phyloP scores from a whole-genome alignment of 2,888 invertebrate genomes.

The Protophormia terraenovae region DNA sequence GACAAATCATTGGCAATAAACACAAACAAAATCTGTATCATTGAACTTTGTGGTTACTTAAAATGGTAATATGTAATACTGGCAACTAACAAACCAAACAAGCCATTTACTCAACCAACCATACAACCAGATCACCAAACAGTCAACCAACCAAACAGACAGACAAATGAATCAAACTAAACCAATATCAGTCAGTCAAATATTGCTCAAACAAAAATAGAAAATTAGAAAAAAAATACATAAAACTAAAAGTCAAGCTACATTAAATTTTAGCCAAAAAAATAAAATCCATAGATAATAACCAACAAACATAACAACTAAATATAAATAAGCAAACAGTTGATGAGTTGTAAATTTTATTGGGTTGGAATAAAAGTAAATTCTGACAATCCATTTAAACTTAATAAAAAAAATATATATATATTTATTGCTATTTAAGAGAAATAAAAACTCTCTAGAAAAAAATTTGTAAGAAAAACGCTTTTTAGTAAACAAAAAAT shows the following conservation, averaged over 20 bases:
- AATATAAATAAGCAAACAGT: neutral
- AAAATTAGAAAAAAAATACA: neutral
- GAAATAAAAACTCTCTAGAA: too few relatives aligned
- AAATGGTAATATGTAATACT: conserved; percentile 40
- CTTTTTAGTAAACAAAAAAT: too few relatives aligned
- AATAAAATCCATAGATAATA: neutral
- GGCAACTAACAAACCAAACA: conserved; percentile 1
- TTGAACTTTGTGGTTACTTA: conserved; percentile 60
- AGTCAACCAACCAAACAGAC: neutral
- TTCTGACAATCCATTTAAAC: too few relatives aligned
- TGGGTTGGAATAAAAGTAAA: neutral
- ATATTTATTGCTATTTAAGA: too few relatives aligned
- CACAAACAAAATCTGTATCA: conserved; percentile 23
- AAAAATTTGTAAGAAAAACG: too few relatives aligned
- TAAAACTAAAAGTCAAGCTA: conserved; percentile 14
- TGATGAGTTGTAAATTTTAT: neutral
- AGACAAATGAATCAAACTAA: conserved; percentile 26
- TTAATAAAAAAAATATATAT: too few relatives aligned
- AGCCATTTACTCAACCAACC: neutral
- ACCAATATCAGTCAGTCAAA: conserved; percentile 34
- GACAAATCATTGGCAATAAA: conserved; percentile 15
- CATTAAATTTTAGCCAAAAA: conserved; percentile 35
- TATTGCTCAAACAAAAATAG: conserved; percentile 1
- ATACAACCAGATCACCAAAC: conserved; percentile 2
- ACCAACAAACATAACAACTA: neutral